Evolutionary conservation across 2,797 vertebrate genomes (phyloP).

Genomic region (Silurus aristotelis): DNA sequence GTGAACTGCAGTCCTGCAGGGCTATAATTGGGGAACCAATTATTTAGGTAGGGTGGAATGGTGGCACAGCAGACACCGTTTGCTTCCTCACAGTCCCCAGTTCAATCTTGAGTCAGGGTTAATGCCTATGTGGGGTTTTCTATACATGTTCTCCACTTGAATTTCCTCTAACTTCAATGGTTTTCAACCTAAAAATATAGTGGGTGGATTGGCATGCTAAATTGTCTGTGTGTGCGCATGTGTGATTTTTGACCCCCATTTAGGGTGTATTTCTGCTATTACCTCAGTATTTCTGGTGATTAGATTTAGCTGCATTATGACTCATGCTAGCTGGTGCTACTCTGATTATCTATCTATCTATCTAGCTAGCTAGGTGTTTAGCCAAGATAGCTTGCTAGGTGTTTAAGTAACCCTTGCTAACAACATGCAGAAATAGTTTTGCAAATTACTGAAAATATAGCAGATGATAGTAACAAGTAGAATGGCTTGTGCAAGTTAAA

Average conservation of each 20-base stretch:
- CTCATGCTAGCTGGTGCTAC: too few species aligned
- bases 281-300: not conserved
- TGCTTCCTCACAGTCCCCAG: not conserved
- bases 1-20: slow-evolving; percentile 18
- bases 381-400: too few species aligned
- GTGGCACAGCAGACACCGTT: not conserved
- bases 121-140: not conserved
- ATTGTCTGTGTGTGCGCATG: not conserved
- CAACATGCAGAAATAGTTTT: not conserved
- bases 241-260: not conserved
- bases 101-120: not conserved
- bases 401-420: not conserved
- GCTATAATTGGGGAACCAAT: slow-evolving; percentile 13
- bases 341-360: too few species aligned
- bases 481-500: not conserved
- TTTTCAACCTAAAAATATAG: not conserved
- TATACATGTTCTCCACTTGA: not conserved
- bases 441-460: not conserved
- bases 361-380: not conserved
- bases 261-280: not conserved
- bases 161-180: not conserved
- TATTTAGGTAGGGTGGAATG: not conserved
- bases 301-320: not conserved
- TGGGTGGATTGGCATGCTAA: not conserved
- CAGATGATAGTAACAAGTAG: not conserved